Base-by-base conservation (phyloP, 2,797 vertebrate species). In the Eulemur rubriventer region DNA sequence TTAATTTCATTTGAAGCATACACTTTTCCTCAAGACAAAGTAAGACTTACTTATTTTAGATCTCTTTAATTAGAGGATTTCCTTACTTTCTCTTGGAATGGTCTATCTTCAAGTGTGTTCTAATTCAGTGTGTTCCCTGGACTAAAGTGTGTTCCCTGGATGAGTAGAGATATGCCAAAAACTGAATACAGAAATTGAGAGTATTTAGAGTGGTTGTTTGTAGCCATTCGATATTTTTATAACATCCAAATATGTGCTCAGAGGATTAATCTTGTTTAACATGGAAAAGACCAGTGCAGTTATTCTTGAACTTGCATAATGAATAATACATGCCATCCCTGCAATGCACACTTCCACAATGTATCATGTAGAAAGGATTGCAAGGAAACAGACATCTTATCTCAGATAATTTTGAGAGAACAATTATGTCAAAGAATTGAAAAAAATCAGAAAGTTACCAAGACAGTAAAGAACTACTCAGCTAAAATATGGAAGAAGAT, bases 1-100 rank as follows among this genome's bases (percentile, higher is more conserved):
- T 38, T 90, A 92, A 95, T 91, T 94, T 95, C 65, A 26, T 87
- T 87, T 89, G 61, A 94, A 83, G 5, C 55, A 75, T 35, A 92
- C n/a, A 65, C 28, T 38, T 43, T 28, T 43, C 50, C 6, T 69
- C 30, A 91, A 89, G 26, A 76, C 52, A 89, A 46, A 89, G 30
- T 46, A 78, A 24, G 18, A 63, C 70, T 82, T 91, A 13, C 18
- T 95, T 79, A 79, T 82, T 86, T 96, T 95, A 93, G 41, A n/a
- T 50, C 33, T 30, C 73, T 92, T 90, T 80, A 92, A 89, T 22
- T 52, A 50, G 5, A 73, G 17, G 0, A 92, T 75, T 87, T 96
- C 17, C 41, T 90, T 73, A 26, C 26, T 94, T 33, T 33, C 35
- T 76, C 14, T 75, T 87, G 65, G 26, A 79, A 82, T 17, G 35